Base-by-base conservation (phyloP, 2,113 vertebrate genomes). In the Lutjanus erythropterus region DNA sequence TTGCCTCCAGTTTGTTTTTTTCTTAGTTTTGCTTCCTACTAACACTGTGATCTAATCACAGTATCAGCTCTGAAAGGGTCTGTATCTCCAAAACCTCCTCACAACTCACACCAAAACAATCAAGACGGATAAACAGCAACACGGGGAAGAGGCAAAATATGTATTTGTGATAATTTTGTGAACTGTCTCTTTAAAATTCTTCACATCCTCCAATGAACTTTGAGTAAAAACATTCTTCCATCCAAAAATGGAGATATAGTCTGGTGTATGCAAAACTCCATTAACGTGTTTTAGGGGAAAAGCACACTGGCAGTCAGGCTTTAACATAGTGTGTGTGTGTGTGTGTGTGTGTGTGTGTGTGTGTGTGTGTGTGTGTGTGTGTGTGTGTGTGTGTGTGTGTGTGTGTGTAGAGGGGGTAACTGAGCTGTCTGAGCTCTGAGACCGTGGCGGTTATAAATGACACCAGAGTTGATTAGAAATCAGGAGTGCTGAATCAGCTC, bases 401-500 rank as follows among this genome's bases (percentile, higher is more conserved):
- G 72, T 69, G 78, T 77, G 80, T 69, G 58, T 27, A 31, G 27
- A 42, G 52, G 56, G 81, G 71, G 56, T 84, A 88, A 81, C 88
- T 55, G 86, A 88, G 90, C 92, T 92, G 91, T 92, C 92, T 89
- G 81, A 77, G 84, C 87, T 84, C 75, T 71, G 76, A 85, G 85
- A 85, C 80, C 39, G 58, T 75, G 29, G 70, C 9, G 78, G 91
- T 94, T 91, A 93, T 92, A 94, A 93, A 95, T 92, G 89, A 90
- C 90, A 88, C 78, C 56, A 74, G 71, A 83, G 91, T 92, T 94
- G 95, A 95, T 95, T 95, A 94, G 89, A 93, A 91, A 92, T 90
- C 86, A 90, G 82, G 86, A 91, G 86, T 89, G 93, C 95, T 95
- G 93, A 95, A 93, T 95, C 94, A 95, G 95, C 92, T 90, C 88